Evolutionary conservation across 2,797 vertebrate genomes (phyloP).

Genomic region (Rhinoraja longicauda): DNA sequence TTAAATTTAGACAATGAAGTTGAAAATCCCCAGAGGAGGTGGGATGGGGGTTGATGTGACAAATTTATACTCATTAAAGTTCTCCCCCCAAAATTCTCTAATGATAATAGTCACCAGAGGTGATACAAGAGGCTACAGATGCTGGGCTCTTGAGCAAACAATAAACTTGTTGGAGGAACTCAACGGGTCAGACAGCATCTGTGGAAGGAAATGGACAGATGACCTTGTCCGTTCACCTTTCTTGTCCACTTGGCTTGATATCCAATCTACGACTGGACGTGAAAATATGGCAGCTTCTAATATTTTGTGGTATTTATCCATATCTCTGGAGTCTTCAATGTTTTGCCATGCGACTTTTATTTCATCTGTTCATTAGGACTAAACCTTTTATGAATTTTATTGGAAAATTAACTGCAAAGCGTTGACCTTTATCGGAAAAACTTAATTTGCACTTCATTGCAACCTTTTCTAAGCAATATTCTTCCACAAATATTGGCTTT

Average conservation of each 20-base stretch:
- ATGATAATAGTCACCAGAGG: not conserved
- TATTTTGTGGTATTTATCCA: not conserved
- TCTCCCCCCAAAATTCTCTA: not conserved
- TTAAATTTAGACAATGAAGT: not conserved
- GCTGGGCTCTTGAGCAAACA: too few relatives aligned
- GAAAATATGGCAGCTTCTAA: not conserved
- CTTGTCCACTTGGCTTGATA: not conserved
- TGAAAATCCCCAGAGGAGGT: not conserved
- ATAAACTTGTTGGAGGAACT: too few relatives aligned
- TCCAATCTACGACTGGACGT: not conserved
- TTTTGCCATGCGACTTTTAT: not conserved
- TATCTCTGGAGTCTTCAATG: too few relatives aligned
- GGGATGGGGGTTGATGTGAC: not conserved
- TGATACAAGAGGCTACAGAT: too few relatives aligned
- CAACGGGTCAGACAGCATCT: not conserved
- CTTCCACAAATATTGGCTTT: not conserved
- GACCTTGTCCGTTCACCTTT: not conserved
- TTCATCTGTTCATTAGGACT: not conserved
- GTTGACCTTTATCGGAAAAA: not conserved
- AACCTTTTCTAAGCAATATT: not conserved
- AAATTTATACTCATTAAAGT: too few relatives aligned
- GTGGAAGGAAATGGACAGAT: not conserved
- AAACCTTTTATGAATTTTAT: not conserved
- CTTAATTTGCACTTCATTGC: not conserved
- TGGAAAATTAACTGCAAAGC: not conserved